A percentile compares a stretch with the other conserved stretches of the same genome.
Evolutionary conservation across 2,797 vertebrate genomes (phyloP).

Genomic region (Pangasius djambal): DNA sequence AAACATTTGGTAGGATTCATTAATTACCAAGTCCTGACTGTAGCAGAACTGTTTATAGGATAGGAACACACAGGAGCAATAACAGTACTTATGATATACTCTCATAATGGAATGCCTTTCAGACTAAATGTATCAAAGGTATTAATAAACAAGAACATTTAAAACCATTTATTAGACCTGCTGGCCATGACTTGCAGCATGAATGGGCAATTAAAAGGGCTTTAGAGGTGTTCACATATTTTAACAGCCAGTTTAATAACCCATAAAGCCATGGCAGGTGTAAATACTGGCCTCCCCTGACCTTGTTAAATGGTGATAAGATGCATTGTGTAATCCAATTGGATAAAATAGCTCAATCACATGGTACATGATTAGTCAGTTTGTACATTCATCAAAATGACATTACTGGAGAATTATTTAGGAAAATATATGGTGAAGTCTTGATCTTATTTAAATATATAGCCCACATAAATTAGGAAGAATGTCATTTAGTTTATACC

Average conservation of each 20-base stretch:
- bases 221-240: constrained; percentile 68
- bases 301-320: constrained; percentile 46
- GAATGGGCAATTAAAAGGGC: constrained; percentile 66
- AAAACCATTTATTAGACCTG: constrained; percentile 64
- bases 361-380: constrained; percentile 28
- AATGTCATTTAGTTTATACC: constrained; percentile 35
- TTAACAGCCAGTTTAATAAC: constrained; percentile 60
- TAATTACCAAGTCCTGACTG: constrained; percentile 26
- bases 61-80: constrained; percentile 48
- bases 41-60: constrained; percentile 25
- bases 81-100: constrained; percentile 28
- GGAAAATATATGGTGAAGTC: constrained; percentile 52
- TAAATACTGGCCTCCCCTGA: constrained; percentile 57
- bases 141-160: constrained; percentile 64
- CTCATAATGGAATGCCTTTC: constrained; percentile 48
- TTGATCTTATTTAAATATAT: constrained; percentile 66
- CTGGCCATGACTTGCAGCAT: constrained; percentile 65
- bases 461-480: constrained; percentile 54
- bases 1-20: constrained; percentile 23
- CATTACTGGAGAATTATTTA: constrained; percentile 47
- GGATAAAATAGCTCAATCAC: constrained; percentile 26
- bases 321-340: constrained; percentile 41
- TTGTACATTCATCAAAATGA: constrained; percentile 44
- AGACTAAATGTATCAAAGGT: constrained; percentile 62
- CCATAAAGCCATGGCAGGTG: constrained; percentile 68